Conservation (phyloP, 2,113 vertebrate species). For the Dasyprocta punctata region DNA sequence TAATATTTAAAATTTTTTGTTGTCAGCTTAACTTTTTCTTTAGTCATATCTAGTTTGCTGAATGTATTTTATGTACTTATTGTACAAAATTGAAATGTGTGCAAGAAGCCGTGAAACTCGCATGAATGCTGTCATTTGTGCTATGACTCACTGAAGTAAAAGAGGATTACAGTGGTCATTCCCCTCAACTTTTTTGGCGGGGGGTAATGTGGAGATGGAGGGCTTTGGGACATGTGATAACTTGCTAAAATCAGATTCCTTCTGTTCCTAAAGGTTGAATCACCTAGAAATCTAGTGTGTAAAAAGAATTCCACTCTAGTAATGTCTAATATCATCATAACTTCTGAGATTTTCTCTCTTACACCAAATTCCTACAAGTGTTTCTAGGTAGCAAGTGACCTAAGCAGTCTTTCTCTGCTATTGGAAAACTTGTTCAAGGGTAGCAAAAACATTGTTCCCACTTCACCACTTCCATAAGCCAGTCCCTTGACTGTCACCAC, state of each 20-base stretch:
- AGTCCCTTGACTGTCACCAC: neutral
- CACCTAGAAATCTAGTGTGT: neutral
- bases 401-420: neutral
- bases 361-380: neutral
- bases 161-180: neutral
- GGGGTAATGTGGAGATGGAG: neutral
- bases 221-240: neutral
- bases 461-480: neutral
- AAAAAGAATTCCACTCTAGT: neutral
- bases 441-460: neutral
- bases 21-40: constrained; percentile 13
- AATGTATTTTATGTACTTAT: neutral
- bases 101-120: neutral
- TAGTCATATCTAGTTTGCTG: neutral
- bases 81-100: neutral
- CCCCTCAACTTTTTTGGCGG: neutral
- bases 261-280: neutral
- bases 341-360: neutral
- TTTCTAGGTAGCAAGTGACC: neutral
- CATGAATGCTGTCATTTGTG: neutral
- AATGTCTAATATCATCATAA: no score
- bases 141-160: neutral
- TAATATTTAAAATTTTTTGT: constrained; percentile 27
- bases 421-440: neutral
- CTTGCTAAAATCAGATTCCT: neutral